Evolutionary conservation across 64 coral and sea anemone genomes (phyloP).

Genomic region (Pocillopora damicornis): DNA sequence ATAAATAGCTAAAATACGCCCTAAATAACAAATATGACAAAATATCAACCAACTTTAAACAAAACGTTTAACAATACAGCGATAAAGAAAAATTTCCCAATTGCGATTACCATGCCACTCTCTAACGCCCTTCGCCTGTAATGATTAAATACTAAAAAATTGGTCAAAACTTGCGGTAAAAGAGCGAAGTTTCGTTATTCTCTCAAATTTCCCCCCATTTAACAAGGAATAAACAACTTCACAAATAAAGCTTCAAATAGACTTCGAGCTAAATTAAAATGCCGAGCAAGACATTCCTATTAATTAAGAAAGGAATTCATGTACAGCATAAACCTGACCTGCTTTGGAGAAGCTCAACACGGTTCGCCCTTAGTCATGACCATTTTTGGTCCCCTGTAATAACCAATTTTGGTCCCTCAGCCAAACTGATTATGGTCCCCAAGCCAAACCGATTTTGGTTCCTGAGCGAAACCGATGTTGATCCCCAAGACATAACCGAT

Average conservation of each 20-base stretch:
- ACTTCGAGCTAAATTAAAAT: no score
- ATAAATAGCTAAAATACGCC: not conserved
- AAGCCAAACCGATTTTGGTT: not conserved
- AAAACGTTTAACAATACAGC: not conserved
- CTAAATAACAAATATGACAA: not conserved
- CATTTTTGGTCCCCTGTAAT: no score
- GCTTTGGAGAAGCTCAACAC: not conserved
- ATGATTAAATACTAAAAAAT: not conserved
- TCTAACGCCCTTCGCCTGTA: not conserved
- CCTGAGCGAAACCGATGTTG: no score
- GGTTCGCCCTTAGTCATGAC: no score
- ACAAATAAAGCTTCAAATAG: no score
- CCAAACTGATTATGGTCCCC: not conserved
- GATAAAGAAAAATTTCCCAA: not conserved
- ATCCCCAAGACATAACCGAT: not conserved
- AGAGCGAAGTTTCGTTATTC: not conserved
- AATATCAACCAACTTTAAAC: not conserved
- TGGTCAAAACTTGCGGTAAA: not conserved
- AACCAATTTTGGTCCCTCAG: not conserved
- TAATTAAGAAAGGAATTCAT: no score
- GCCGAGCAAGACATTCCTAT: no score
- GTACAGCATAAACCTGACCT: no score
- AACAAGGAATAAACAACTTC: no score
- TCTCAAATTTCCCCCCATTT: not conserved
- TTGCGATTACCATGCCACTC: not conserved